phyloP scores from a whole-genome alignment of 2,797 vertebrate species.

The Schizopygopsis malacanthus region DNA sequence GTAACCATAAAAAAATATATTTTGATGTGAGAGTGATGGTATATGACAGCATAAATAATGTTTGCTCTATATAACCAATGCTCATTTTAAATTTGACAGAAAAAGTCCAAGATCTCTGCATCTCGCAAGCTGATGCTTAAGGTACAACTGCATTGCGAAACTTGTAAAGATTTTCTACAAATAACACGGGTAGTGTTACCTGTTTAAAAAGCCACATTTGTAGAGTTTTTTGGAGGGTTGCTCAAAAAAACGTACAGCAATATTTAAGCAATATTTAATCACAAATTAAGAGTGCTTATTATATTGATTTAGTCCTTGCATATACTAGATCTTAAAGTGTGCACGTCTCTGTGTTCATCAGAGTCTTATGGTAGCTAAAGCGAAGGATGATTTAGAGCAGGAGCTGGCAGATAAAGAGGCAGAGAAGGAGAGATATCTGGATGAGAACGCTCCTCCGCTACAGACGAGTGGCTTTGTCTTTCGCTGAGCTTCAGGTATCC shows the following conservation, averaged over 20 bases:
- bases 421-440: constrained; percentile 87
- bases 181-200: too few relatives aligned
- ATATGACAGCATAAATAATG: neutral
- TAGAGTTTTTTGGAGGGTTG: neutral
- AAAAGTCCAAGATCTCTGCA: constrained; percentile 95
- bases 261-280: neutral
- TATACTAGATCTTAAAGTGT: neutral
- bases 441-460: constrained; percentile 80
- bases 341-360: constrained; percentile 58
- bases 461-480: constrained; percentile 79
- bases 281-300: neutral
- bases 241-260: neutral
- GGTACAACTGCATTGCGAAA: constrained; percentile 76
- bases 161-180: too few relatives aligned
- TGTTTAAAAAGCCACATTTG: too few relatives aligned
- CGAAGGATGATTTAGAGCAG: constrained; percentile 92
- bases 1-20: neutral
- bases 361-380: constrained; percentile 94
- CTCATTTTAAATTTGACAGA: constrained; percentile 71
- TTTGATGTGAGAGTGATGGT: neutral
- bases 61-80: constrained; percentile 4
- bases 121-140: constrained; percentile 96
- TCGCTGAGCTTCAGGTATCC: constrained; percentile 83
- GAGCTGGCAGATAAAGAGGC: constrained; percentile 86
- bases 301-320: neutral